Evolutionary conservation across 2,797 vertebrate species (phyloP).

Genomic region (Falco concolor): DNA sequence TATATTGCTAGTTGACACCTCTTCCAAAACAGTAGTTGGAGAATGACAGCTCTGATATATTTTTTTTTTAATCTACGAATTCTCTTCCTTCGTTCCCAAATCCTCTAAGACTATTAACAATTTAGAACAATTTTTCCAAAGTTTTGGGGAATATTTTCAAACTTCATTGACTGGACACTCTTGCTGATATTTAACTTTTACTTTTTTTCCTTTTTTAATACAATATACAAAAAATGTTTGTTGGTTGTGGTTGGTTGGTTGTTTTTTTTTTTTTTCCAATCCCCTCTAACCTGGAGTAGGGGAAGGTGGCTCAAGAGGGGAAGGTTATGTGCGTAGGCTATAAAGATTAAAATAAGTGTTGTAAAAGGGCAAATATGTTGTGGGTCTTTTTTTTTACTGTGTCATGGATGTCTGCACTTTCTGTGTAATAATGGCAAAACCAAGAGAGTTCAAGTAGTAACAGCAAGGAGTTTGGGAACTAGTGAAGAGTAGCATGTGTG

Average conservation of each 20-base stretch:
- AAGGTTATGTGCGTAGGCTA: neutral
- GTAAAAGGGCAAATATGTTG: neutral
- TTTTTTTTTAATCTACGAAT: neutral
- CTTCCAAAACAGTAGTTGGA: neutral
- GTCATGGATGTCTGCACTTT: fast-evolving
- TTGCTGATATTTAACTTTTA: neutral
- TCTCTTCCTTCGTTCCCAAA: neutral
- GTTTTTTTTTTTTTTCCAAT: neutral
- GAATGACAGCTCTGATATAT: neutral
- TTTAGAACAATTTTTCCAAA: neutral
- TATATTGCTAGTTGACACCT: neutral
- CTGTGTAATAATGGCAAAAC: neutral
- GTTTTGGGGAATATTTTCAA: neutral
- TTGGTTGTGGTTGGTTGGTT: neutral
- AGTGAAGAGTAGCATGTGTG: neutral
- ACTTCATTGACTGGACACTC: neutral
- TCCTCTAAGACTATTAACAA: neutral
- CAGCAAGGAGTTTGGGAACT: neutral
- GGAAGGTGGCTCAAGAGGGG: neutral
- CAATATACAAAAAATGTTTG: neutral
- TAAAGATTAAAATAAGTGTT: neutral
- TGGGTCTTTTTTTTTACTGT: neutral
- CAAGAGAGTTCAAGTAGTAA: neutral
- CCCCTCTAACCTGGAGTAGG: neutral
- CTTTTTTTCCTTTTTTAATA: neutral